Conservation (phyloP, 2,888 invertebrate species). For the Actias luna region DNA sequence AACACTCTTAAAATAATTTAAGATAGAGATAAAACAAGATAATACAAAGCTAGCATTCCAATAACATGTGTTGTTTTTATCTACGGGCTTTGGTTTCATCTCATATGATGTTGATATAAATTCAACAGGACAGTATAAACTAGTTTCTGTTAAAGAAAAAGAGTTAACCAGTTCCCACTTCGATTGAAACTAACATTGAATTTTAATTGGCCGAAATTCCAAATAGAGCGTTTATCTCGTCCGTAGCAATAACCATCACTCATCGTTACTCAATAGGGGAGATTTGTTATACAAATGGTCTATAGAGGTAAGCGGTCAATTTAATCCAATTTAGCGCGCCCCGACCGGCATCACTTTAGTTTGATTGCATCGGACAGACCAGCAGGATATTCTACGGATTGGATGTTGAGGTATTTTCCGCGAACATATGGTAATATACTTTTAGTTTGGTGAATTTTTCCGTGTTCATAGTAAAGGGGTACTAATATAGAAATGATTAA, state of each 20-base stretch:
- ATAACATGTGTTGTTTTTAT: too few species aligned
- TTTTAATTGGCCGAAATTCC: not conserved
- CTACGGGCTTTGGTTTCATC: too few species aligned
- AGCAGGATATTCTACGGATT: slow-evolving; percentile 58
- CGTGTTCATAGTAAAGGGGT: too few species aligned
- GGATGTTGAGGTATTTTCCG: slow-evolving; percentile 38
- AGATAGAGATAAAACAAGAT: too few species aligned
- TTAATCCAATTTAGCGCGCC: slow-evolving; percentile 67
- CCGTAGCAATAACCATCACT: slow-evolving; percentile 38
- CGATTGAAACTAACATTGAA: not conserved
- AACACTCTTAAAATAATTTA: too few species aligned
- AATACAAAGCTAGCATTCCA: too few species aligned
- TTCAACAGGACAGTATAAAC: too few species aligned
- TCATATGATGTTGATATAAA: too few species aligned
- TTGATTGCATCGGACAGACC: slow-evolving; percentile 53
- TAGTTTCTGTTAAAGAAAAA: too few species aligned
- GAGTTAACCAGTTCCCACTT: not conserved
- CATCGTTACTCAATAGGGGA: slow-evolving; percentile 50
- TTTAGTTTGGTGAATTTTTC: not conserved
- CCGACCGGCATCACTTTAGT: slow-evolving; percentile 50
- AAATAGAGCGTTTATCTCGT: not conserved
- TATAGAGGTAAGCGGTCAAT: slow-evolving; percentile 51
- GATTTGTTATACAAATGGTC: slow-evolving; percentile 50
- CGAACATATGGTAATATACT: not conserved
- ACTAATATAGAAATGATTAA: too few species aligned